phyloP scores from a whole-genome alignment of 2,113 vertebrate genomes.

The Anas platyrhynchos region DNA sequence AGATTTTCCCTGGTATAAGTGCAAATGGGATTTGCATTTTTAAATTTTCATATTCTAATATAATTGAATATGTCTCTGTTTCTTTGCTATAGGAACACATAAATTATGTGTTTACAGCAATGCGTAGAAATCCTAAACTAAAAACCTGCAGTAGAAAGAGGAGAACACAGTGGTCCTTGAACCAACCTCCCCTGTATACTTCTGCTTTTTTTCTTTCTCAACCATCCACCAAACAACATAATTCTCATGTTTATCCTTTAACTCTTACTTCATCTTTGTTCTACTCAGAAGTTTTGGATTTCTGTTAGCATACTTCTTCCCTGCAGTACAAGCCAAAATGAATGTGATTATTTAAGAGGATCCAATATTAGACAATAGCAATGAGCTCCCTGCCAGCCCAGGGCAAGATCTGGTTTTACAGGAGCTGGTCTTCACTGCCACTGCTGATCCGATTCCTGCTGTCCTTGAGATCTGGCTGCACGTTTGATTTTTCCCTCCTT shows the following conservation, averaged over 20 bases:
- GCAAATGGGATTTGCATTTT: background rate
- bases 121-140: background rate
- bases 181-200: background rate
- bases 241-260: background rate
- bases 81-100: background rate
- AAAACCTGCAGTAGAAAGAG: background rate
- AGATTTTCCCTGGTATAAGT: background rate
- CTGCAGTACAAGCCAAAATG: background rate
- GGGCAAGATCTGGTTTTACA: background rate
- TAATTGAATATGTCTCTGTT: background rate
- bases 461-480: background rate
- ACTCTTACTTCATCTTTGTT: background rate
- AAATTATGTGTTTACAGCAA: background rate
- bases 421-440: background rate
- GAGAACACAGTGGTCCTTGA: background rate
- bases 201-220: background rate
- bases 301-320: background rate
- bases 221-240: background rate
- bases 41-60: background rate
- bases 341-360: background rate
- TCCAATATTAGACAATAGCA: background rate
- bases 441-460: background rate
- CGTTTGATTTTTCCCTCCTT: background rate
- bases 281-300: background rate
- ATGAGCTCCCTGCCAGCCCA: background rate